A percentile compares a stretch with the other conserved stretches of the same genome.
Conservation (phyloP, 2,888 invertebrate species). For the Caenorhabditis doughertyi region DNA sequence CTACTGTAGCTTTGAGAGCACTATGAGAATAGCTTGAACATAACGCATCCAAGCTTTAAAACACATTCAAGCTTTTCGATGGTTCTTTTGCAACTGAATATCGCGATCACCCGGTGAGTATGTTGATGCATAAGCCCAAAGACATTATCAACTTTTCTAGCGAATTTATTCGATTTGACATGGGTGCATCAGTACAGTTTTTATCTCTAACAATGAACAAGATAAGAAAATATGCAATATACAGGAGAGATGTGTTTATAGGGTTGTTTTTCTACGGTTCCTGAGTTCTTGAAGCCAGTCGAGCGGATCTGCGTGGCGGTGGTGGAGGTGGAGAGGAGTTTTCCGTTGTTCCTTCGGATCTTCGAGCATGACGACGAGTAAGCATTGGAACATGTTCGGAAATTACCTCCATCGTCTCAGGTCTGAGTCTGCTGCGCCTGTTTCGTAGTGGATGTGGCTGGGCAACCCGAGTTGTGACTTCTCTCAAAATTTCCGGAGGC, state of each 20-base stretch:
- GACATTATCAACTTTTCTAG: no score
- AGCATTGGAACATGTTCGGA: neutral
- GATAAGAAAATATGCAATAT: neutral
- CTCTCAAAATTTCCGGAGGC: neutral
- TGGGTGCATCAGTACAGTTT: neutral
- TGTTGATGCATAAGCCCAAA: no score
- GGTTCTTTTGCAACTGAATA: no score
- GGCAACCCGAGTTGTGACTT: neutral
- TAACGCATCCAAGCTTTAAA: no score
- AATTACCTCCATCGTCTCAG: neutral
- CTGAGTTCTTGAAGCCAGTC: conserved; percentile 21
- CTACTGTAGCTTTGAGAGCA: no score
- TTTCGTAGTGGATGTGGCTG: neutral
- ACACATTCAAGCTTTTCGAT: no score
- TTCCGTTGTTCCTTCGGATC: neutral
- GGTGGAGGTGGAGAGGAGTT: neutral
- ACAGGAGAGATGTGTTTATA: neutral
- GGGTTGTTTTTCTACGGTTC: neutral
- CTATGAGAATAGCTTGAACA: no score
- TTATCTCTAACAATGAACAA: neutral
- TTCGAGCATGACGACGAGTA: neutral
- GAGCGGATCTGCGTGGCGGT: conserved; percentile 16
- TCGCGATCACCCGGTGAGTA: no score
- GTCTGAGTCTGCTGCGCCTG: neutral
- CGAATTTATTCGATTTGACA: no score